Percentiles rank a stretch among this genome's conserved stretches.
Evolutionary conservation across 2,113 vertebrate genomes (phyloP).

Genomic region (Camelus dromedarius): DNA sequence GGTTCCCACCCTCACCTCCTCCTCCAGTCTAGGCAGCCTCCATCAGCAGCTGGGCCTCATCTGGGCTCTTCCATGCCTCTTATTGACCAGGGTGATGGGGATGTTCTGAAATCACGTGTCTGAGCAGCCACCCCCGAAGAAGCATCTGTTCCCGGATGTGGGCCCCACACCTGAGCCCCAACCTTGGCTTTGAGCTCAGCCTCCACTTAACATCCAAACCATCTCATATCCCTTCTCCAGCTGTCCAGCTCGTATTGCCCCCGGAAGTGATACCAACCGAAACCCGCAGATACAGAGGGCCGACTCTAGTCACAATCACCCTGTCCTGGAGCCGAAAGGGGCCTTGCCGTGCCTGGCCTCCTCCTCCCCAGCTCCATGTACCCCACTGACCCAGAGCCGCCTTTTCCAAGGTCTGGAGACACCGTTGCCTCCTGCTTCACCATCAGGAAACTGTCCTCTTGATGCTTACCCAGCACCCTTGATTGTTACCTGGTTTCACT

Average conservation of each 20-base stretch:
- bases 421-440: neutral
- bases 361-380: neutral
- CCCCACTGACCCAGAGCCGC: neutral
- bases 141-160: neutral
- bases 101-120: neutral
- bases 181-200: neutral
- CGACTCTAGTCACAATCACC: neutral
- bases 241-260: rapidly evolving
- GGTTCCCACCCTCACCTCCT: neutral
- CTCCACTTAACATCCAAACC: rapidly evolving
- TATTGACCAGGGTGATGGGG: neutral
- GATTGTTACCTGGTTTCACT: rapidly evolving
- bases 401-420: neutral
- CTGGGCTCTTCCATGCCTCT: neutral
- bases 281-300: no score
- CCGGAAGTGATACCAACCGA: no score
- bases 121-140: neutral
- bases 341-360: rapidly evolving
- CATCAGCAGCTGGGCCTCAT: neutral
- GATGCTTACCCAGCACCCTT: rapidly evolving
- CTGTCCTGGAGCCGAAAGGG: neutral
- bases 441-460: rapidly evolving
- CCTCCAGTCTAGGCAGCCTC: neutral
- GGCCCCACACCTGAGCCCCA: neutral
- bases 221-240: neutral